Evolutionary conservation across 2,113 vertebrate species (phyloP), one percentile per base, ranked within the genome.

Genomic region (Lota lota): DNA sequence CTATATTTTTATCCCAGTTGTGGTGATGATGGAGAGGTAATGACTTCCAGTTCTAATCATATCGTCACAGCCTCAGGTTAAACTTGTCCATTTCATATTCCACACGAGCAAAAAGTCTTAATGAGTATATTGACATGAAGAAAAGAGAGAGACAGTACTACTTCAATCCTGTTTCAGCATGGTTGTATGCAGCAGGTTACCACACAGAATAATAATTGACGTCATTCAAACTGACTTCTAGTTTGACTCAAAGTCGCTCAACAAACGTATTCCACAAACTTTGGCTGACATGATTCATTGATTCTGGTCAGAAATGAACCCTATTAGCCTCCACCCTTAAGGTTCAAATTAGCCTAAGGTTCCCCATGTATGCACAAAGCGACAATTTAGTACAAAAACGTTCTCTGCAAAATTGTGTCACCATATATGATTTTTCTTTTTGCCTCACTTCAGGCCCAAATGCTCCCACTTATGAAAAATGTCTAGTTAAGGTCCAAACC

Each of bases 401-500:
- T 81, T 77, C 85, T 76, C 54, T 64, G n/a, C 53, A 12, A 88
- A 89, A 90, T 83, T 84, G 87, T 72, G 72, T 61, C 64, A 63
- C 72, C 50, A 70, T 74, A 72, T 65, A 67, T 36, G 59, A 53
- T 53, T 56, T 56, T 17, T 4, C 4, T 76, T 83, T 74, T 73
- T 66, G 40, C 77, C 73, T 82, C 61, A 74, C 83, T 85, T 83
- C 81, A 82, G 61, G 68, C 73, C 72, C 18, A 36, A 79, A 80
- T 83, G 83, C 82, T 88, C 86, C 78, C 81, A 81, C 87, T 88
- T 86, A 75, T 87, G 84, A 85, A 74, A 91, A 89, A 90, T 88
- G 77, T 85, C 83, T 88, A 83, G 85, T 88, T 85, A 76, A 82
- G 71, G 53, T 14, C 16, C 63, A 74, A 90, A 83, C 92, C 82